These are phyloP conservation scores for Drosophila littoralis DNA, from an alignment of 1,140 invertebrate genomes.

Conservation along the genomic window DNA sequence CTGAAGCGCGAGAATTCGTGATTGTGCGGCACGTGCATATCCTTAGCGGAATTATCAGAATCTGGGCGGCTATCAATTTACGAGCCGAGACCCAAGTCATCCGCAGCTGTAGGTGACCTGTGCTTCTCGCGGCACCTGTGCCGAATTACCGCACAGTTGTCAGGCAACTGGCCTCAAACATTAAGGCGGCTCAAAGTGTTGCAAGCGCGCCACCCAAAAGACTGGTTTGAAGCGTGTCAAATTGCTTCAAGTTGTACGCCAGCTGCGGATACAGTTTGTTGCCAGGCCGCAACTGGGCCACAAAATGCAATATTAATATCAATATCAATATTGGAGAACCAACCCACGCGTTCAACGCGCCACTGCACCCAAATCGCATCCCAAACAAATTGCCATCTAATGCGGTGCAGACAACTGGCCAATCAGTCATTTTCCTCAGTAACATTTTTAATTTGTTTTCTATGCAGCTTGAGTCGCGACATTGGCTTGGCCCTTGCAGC, in stretches of 20 bases:
- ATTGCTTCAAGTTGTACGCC: constrained; percentile 49
- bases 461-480: constrained; percentile 31
- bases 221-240: constrained; percentile 72
- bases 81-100: background rate
- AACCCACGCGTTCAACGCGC: constrained; percentile 29
- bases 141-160: constrained; percentile 37
- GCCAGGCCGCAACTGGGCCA: constrained; percentile 28
- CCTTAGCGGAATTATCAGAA: constrained; percentile 16
- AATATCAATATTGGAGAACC: constrained; percentile 27
- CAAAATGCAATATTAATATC: constrained; percentile 51
- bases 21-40: constrained; percentile 31
- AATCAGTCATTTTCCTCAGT: constrained; percentile 60
- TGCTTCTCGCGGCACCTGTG: constrained; percentile 43
- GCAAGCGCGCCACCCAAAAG: constrained; percentile 52
- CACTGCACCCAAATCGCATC: constrained; percentile 53
- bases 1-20: constrained; percentile 12
- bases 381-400: constrained; percentile 47
- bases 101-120: background rate
- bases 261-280: constrained; percentile 22
- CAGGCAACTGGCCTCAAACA: constrained; percentile 31
- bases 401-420: constrained; percentile 32
- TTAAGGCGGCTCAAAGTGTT: constrained; percentile 55
- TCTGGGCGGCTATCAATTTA: constrained; percentile 4
- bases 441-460: constrained; percentile 57
- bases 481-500: constrained; percentile 31